Conservation (phyloP, 1,140 invertebrate species). For the Magallana ariakensis region DNA sequence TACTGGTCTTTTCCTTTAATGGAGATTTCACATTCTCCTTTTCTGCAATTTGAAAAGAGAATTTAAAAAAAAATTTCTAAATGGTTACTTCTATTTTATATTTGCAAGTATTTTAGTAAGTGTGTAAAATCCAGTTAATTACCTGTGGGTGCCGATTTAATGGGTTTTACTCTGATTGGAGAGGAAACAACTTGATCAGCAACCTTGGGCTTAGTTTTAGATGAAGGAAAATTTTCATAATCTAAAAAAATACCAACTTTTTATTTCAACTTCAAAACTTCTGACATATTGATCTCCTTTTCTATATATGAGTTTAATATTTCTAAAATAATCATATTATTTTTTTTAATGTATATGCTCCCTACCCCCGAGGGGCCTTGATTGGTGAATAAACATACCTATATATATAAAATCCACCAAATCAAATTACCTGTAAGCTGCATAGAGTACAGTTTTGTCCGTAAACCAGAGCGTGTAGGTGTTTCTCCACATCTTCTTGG, state of each 20-base stretch:
- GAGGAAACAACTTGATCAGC: not conserved
- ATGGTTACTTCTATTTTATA: no score
- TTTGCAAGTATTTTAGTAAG: not conserved
- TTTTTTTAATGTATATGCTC: no score
- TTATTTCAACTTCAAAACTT: no score
- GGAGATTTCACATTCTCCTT: not conserved
- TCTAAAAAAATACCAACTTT: no score
- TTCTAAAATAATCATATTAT: no score
- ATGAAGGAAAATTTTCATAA: not conserved
- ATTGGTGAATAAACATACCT: no score
- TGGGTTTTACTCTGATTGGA: not conserved
- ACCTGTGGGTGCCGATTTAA: not conserved
- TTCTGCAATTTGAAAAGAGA: not conserved
- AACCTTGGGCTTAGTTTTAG: not conserved
- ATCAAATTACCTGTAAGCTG: not conserved
- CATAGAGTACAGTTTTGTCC: constrained; percentile 27
- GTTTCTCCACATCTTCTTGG: constrained; percentile 51
- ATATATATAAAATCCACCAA: no score
- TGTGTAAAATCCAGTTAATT: not conserved
- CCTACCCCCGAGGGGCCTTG: no score
- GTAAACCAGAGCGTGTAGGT: constrained; percentile 49
- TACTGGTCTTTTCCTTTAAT: not conserved
- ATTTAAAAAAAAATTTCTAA: not conserved
- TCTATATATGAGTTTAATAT: no score
- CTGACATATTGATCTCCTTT: no score